Conservation (phyloP, 53 echinoderm and acorn worm genomes). For the Arbacia lixula region DNA sequence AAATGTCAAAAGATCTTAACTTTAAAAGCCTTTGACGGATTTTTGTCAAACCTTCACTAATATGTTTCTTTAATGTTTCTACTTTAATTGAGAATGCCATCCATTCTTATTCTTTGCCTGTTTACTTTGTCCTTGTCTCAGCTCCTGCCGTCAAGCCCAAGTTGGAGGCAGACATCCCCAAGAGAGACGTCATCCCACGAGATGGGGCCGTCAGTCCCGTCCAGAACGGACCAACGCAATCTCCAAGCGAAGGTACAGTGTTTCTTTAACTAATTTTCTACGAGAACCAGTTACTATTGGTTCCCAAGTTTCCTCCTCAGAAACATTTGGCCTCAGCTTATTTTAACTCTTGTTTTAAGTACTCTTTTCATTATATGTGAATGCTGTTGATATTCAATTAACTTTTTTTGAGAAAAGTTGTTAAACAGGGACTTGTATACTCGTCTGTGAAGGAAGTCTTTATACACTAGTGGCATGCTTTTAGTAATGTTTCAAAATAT, state of each 20-base stretch:
- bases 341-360: too few species aligned
- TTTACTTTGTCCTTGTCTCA: conserved; percentile 23
- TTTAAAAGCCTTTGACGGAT: too few species aligned
- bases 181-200: conserved; percentile 82
- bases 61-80: neutral
- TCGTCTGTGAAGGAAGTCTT: too few species aligned
- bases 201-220: conserved; percentile 66
- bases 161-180: conserved; percentile 65
- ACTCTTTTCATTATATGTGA: too few species aligned
- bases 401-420: too few species aligned
- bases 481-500: too few species aligned
- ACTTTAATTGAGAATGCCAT: neutral
- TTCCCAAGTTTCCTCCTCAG: neutral
- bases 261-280: neutral
- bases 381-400: too few species aligned
- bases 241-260: neutral
- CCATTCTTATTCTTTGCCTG: neutral
- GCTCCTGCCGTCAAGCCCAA: conserved; percentile 40
- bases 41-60: too few species aligned
- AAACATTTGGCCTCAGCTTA: too few species aligned
- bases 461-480: too few species aligned
- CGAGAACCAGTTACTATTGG: neutral
- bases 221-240: conserved; percentile 43
- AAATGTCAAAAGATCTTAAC: too few species aligned
- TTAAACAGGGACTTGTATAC: too few species aligned